Percentiles rank a stretch among this genome's conserved stretches.
phyloP scores from a whole-genome alignment of 2,888 invertebrate species.

The Cephus nigrinus region DNA sequence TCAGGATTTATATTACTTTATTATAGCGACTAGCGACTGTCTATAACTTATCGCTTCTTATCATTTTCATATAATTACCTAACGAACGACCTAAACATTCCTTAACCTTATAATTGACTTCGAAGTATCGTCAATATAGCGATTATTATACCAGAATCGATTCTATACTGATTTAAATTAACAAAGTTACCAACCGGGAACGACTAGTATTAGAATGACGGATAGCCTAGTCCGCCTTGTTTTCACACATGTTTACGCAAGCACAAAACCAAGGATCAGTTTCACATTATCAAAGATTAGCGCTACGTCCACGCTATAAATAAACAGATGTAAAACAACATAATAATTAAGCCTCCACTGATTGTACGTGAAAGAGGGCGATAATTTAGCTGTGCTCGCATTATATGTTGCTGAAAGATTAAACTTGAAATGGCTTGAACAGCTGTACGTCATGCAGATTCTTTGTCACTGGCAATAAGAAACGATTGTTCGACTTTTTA shows the following conservation, averaged over 20 bases:
- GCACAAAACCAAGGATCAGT: slow-evolving; percentile 19
- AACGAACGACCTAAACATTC: background rate
- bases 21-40: background rate
- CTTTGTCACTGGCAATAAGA: background rate
- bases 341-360: background rate
- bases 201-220: background rate
- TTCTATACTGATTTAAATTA: background rate
- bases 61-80: background rate
- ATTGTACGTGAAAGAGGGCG: background rate
- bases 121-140: background rate
- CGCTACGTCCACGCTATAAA: slow-evolving; percentile 24
- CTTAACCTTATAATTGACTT: background rate
- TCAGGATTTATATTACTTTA: background rate
- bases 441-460: background rate
- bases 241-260: background rate
- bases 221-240: background rate
- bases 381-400: background rate
- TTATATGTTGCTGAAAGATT: background rate
- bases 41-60: background rate
- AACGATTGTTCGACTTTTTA: background rate
- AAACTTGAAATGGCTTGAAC: background rate
- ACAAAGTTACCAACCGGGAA: background rate
- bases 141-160: background rate
- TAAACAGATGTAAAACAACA: slow-evolving; percentile 19
- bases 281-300: slow-evolving; percentile 27